Conservation (phyloP, 2,113 vertebrate species). For the Corynorhinus townsendii region DNA sequence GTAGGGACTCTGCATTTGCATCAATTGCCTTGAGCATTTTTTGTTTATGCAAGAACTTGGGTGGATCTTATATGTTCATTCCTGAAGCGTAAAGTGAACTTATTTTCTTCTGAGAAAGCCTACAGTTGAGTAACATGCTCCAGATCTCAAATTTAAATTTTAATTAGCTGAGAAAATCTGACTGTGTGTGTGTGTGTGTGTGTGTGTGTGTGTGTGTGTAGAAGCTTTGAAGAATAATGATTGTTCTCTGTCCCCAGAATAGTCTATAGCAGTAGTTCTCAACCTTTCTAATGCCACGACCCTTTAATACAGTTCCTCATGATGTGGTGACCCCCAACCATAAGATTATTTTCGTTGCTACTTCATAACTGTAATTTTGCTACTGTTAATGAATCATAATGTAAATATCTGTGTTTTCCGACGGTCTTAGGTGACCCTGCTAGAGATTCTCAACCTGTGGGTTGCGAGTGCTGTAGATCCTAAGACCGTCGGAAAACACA, state of each 20-base stretch:
- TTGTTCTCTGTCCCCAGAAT: neutral
- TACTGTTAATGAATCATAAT: too few species aligned
- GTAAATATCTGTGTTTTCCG: too few species aligned
- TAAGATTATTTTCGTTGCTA: too few species aligned
- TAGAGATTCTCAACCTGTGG: too few species aligned
- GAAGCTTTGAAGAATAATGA: neutral
- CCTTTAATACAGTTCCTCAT: too few species aligned
- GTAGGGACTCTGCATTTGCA: neutral
- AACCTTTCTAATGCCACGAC: too few species aligned
- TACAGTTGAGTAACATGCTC: constrained; percentile 11
- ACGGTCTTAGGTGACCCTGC: too few species aligned
- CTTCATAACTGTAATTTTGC: too few species aligned
- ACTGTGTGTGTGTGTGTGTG: neutral
- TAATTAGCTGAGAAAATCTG: constrained; percentile 5
- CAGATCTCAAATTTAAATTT: constrained; percentile 37
- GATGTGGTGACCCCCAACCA: too few species aligned
- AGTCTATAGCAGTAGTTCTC: neutral
- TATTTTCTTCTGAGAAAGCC: constrained; percentile 34
- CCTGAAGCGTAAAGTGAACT: neutral
- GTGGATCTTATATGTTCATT: constrained; percentile 28
- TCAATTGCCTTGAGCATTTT: neutral
- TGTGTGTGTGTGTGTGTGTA: neutral
- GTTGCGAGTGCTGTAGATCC: too few species aligned
- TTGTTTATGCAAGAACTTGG: constrained; percentile 3
- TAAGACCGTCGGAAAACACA: too few species aligned